Evolutionary conservation across 2,113 vertebrate genomes (phyloP).

Genomic region (Mellivora capensis): DNA sequence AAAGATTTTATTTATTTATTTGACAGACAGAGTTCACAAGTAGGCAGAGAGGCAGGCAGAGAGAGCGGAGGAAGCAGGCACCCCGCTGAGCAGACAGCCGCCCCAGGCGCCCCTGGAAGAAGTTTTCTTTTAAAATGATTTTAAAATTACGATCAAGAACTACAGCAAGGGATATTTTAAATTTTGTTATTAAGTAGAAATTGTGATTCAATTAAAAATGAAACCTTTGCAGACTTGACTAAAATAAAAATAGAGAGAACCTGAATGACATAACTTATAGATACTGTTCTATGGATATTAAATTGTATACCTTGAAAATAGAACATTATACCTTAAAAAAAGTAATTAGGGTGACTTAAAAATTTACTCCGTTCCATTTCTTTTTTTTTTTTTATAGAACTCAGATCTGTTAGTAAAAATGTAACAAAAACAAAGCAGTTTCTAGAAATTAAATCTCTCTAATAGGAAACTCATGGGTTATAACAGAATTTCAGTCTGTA

Average conservation of each 20-base stretch:
- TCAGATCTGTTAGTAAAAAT: neutral
- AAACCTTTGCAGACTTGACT: neutral
- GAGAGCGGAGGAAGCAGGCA: no score
- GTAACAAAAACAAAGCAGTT: neutral
- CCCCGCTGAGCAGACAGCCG: no score
- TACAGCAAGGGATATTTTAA: neutral
- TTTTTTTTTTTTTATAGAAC: neutral
- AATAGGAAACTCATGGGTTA: neutral
- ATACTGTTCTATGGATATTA: neutral
- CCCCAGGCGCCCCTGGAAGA: neutral
- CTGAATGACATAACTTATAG: neutral
- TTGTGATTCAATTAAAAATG: neutral
- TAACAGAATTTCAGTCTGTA: neutral
- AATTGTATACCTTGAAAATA: neutral
- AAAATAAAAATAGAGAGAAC: neutral
- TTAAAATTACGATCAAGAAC: neutral
- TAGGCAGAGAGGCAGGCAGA: no score
- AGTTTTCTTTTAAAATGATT: neutral
- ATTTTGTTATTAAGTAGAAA: conserved; percentile 2
- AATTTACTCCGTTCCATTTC: neutral
- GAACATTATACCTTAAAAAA: neutral
- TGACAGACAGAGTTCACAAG: no score
- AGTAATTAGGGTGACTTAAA: neutral
- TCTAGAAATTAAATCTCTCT: neutral
- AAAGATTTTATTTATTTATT: no score